These are phyloP conservation scores for Acleris holmiana DNA, from an alignment of 2,888 invertebrate species.

Conservation along the genomic window DNA sequence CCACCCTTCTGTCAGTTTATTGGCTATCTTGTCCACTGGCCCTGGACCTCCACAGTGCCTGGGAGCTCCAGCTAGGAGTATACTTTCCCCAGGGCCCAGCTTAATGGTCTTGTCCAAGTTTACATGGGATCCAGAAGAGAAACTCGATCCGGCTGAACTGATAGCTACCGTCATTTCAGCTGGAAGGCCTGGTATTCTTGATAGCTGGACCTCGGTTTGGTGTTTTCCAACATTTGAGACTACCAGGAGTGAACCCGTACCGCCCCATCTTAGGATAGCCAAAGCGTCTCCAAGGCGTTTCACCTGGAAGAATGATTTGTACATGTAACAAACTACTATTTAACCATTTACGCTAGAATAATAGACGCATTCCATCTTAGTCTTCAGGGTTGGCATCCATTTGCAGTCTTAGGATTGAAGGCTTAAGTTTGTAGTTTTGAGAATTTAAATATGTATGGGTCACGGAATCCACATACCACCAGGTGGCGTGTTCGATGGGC, in stretches of 20 bases:
- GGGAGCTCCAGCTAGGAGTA: conserved; percentile 67
- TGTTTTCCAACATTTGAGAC: conserved; percentile 76
- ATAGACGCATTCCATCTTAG: neutral
- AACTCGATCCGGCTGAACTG: conserved; percentile 64
- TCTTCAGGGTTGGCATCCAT: too few species aligned
- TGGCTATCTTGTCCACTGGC: conserved; percentile 77
- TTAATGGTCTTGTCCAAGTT: conserved; percentile 60
- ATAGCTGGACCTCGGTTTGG: conserved; percentile 74
- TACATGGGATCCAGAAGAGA: conserved; percentile 61
- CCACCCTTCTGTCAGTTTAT: conserved; percentile 76
- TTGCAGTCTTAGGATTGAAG: too few species aligned
- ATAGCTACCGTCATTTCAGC: conserved; percentile 68
- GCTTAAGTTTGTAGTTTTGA: too few species aligned
- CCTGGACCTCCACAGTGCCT: conserved; percentile 77
- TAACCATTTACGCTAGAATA: too few species aligned
- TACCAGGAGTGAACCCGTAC: conserved; percentile 65
- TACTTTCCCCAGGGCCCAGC: conserved; percentile 64
- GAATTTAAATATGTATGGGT: too few species aligned
- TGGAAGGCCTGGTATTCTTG: conserved; percentile 68
- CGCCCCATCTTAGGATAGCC: conserved; percentile 71
- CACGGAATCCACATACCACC: too few species aligned
- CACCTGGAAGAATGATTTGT: conserved; percentile 62
- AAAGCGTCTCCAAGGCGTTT: conserved; percentile 82
- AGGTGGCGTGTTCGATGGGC: too few species aligned
- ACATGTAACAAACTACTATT: neutral